Evolutionary conservation across 2,888 invertebrate species (phyloP).

Genomic region (Pristionchus mayeri): DNA sequence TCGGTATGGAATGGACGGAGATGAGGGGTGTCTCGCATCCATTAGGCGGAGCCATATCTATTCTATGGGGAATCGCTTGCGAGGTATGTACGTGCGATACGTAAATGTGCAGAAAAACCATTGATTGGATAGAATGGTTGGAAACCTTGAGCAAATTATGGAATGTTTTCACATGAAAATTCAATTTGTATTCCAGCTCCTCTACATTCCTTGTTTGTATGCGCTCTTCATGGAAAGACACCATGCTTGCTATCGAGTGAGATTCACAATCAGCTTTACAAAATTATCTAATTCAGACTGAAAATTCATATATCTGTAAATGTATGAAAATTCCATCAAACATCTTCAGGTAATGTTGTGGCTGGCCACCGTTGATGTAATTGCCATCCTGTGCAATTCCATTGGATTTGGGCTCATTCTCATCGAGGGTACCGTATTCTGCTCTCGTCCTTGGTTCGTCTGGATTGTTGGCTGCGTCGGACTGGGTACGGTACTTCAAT

Average conservation of each 20-base stretch:
- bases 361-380: neutral
- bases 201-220: neutral
- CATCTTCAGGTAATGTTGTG: slow-evolving; percentile 3
- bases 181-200: neutral
- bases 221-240: neutral
- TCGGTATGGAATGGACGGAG: neutral
- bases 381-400: neutral
- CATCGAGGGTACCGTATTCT: neutral
- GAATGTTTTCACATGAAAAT: too few relatives aligned
- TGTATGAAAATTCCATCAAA: too few relatives aligned
- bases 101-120: too few relatives aligned
- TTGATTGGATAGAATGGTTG: too few relatives aligned
- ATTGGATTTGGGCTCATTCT: neutral
- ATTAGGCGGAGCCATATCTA: neutral
- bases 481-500: neutral
- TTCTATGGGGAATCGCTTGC: neutral
- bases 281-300: too few relatives aligned
- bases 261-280: neutral
- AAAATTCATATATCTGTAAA: too few relatives aligned
- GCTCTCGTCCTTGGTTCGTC: neutral
- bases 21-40: neutral
- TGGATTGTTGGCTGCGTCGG: neutral
- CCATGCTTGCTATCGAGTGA: neutral
- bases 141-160: too few relatives aligned
- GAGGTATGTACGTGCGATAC: neutral